Conservation (phyloP, 2,113 vertebrate species). For the Epinephelus fuscoguttatus region DNA sequence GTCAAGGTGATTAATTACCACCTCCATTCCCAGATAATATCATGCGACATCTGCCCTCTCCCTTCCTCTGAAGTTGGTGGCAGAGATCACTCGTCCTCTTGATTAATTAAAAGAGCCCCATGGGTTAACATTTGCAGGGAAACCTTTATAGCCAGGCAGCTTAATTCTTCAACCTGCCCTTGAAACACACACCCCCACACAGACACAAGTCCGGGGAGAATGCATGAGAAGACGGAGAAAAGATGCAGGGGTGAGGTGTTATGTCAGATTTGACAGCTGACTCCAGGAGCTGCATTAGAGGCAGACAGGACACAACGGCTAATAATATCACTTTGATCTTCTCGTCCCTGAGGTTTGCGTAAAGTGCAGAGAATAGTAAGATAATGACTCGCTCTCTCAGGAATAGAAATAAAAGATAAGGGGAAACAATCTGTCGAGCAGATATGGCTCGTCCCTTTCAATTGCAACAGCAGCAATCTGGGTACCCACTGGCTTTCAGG, state of each 20-base stretch:
- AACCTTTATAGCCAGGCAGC: conserved; percentile 36
- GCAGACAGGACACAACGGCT: conserved; percentile 29
- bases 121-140: conserved; percentile 68
- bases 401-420: conserved; percentile 20
- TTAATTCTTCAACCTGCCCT: conserved; percentile 60
- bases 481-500: too few species aligned
- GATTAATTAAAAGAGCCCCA: conserved; percentile 78
- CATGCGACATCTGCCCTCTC: conserved; percentile 77
- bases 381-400: conserved; percentile 23
- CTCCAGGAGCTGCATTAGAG: conserved; percentile 19
- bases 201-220: conserved; percentile 34
- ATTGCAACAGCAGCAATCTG: background rate
- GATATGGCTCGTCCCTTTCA: conserved; percentile 1
- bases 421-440: conserved; percentile 22
- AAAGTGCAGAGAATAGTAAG: conserved; percentile 9
- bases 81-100: conserved; percentile 73
- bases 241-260: conserved; percentile 41
- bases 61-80: conserved; percentile 63
- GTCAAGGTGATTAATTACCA: conserved; percentile 81
- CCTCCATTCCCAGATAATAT: conserved; percentile 77
- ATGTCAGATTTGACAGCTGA: conserved; percentile 58
- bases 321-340: conserved; percentile 51
- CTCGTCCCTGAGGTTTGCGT: conserved; percentile 41
- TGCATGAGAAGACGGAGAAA: conserved; percentile 27
- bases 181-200: conserved; percentile 30